phyloP scores from a whole-genome alignment of 2,113 vertebrate species.

The Hemiprocne comata region DNA sequence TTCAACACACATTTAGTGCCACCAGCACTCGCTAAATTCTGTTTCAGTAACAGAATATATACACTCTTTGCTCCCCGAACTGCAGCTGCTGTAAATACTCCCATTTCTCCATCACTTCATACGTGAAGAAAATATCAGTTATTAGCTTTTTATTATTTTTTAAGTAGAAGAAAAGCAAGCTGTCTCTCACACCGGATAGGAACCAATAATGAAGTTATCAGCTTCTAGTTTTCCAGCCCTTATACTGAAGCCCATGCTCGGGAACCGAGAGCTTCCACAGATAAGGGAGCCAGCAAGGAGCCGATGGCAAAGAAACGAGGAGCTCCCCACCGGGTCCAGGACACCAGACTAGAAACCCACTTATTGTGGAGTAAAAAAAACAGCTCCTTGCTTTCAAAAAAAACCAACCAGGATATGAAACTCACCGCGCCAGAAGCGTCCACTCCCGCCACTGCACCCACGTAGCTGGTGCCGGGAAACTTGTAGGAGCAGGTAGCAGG shows the following conservation, averaged over 20 bases:
- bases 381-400: neutral
- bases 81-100: neutral
- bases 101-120: neutral
- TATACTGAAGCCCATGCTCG: rapidly evolving
- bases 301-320: neutral
- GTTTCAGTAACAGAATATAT: rapidly evolving
- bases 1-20: neutral
- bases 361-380: rapidly evolving
- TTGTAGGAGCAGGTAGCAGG: neutral
- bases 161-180: neutral
- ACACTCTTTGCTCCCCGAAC: neutral
- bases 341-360: neutral
- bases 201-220: neutral
- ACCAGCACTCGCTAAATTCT: neutral
- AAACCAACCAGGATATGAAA: neutral
- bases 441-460: neutral
- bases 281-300: too few species aligned
- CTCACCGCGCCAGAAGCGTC: neutral
- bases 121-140: rapidly evolving
- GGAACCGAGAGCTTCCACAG: neutral
- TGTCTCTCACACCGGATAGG: neutral
- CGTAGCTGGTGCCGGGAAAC: neutral
- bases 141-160: too few species aligned
- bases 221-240: neutral
- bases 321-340: neutral